A percentile compares a stretch with the other conserved stretches of the same genome.
phyloP scores from a whole-genome alignment of 2,888 invertebrate genomes.

The Schizaphis graminum region DNA sequence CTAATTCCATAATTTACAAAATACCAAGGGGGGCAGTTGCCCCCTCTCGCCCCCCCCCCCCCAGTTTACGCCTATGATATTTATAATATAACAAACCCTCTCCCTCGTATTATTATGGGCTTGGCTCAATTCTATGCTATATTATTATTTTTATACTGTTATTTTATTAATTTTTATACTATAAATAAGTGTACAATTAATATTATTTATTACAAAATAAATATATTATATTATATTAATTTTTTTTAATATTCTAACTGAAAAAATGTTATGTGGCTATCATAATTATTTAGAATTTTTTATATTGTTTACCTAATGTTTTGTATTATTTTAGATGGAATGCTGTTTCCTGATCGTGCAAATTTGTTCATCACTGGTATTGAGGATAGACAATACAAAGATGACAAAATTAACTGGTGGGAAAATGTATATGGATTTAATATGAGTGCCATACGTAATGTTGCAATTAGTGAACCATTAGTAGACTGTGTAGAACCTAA shows the following conservation, averaged over 20 bases:
- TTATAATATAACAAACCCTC: neutral
- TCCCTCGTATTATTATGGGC: neutral
- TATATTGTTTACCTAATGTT: neutral
- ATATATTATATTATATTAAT: neutral
- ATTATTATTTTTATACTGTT: neutral
- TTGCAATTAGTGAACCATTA: conserved; percentile 97
- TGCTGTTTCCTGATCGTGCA: conserved; percentile 78
- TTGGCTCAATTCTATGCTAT: neutral
- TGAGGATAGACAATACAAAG: conserved; percentile 98
- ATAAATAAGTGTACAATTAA: neutral
- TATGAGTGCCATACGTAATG: conserved; percentile 98
- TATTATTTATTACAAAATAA: neutral
- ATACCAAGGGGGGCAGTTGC: too few relatives aligned
- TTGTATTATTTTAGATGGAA: conserved; percentile 72
- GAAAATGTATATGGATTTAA: conserved; percentile 99
- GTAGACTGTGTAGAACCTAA: conserved; percentile 99
- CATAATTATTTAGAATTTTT: neutral
- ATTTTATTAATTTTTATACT: neutral
- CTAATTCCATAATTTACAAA: too few relatives aligned
- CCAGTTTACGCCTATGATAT: too few relatives aligned
- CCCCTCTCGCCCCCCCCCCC: too few relatives aligned
- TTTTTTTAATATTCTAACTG: neutral
- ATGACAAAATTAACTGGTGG: conserved; percentile 99
- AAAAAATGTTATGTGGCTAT: neutral
- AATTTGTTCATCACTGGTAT: conserved; percentile 94